These are phyloP conservation scores for Halictus rubicundus DNA, from an alignment of 1,140 invertebrate genomes.

Conservation along the genomic window DNA sequence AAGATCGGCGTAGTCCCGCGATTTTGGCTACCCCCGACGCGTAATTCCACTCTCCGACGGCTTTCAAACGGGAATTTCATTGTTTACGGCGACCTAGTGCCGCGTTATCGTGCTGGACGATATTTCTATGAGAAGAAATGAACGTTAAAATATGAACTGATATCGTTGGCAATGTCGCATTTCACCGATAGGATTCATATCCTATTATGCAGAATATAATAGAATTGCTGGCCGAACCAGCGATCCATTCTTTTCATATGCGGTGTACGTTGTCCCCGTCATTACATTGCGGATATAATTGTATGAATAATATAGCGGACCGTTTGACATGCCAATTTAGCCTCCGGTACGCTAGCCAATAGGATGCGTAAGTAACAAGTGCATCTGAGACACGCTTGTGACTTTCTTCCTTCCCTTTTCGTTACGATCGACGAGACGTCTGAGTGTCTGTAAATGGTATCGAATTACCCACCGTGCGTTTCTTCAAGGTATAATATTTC, in stretches of 20 bases:
- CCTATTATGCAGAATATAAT: too few relatives aligned
- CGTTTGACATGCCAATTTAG: not conserved
- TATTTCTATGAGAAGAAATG: too few relatives aligned
- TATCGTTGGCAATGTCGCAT: too few relatives aligned
- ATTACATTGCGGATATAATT: not conserved
- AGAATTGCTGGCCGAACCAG: too few relatives aligned
- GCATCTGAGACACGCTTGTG: not conserved
- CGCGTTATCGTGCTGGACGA: too few relatives aligned
- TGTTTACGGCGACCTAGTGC: too few relatives aligned
- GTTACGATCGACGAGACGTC: not conserved
- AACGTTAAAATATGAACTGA: too few relatives aligned
- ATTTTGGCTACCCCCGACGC: not conserved
- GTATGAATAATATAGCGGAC: not conserved
- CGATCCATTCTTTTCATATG: too few relatives aligned
- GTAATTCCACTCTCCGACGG: not conserved
- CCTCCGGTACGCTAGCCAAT: not conserved
- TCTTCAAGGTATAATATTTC: not conserved
- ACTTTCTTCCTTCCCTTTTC: not conserved
- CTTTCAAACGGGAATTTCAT: slow-evolving; percentile 13
- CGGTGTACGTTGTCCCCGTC: too few relatives aligned
- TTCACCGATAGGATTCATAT: too few relatives aligned
- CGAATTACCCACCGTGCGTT: not conserved
- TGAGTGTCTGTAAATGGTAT: not conserved
- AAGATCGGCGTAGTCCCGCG: slow-evolving; percentile 30
- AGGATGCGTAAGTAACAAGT: not conserved